phyloP scores from a whole-genome alignment of 2,888 invertebrate genomes.

The Notodonta ziczac region DNA sequence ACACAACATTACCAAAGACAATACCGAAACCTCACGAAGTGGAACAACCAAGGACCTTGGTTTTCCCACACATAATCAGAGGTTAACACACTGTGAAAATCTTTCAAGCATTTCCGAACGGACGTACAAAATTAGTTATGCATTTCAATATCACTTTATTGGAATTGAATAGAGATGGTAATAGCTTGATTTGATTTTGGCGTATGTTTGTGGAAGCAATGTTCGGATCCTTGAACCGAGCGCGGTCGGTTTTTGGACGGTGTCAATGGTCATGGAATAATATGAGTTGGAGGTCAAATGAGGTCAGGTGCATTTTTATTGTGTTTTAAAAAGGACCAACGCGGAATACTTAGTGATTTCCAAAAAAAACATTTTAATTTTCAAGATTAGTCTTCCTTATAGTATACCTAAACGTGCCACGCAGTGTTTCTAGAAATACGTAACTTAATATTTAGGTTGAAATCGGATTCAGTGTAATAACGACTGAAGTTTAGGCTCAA shows the following conservation, averaged over 20 bases:
- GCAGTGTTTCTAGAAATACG: no score
- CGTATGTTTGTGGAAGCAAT: slow-evolving; percentile 23
- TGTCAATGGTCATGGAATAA: slow-evolving; percentile 53
- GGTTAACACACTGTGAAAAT: slow-evolving; percentile 49
- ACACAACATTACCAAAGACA: slow-evolving; percentile 29
- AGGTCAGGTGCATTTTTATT: slow-evolving; percentile 15
- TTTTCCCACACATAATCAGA: slow-evolving; percentile 26
- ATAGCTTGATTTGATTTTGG: slow-evolving; percentile 11
- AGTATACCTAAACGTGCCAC: no score
- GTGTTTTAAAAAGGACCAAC: no score
- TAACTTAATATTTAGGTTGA: no score
- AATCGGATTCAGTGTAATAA: no score
- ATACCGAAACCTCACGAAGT: slow-evolving; percentile 27
- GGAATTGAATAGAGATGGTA: slow-evolving; percentile 16
- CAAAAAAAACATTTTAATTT: no score
- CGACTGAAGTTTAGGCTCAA: no score
- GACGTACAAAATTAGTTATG: slow-evolving; percentile 23
- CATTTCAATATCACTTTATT: slow-evolving; percentile 11
- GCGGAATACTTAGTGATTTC: no score
- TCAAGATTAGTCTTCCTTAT: no score
- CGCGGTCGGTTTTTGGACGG: slow-evolving; percentile 36
- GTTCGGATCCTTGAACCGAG: slow-evolving; percentile 41
- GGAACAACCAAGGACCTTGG: slow-evolving; percentile 39
- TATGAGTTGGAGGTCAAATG: slow-evolving; percentile 41
- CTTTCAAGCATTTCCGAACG: slow-evolving; percentile 49